Evolutionary conservation across 2,113 vertebrate genomes (phyloP).

Genomic region (Nyctereutes procyonoides): DNA sequence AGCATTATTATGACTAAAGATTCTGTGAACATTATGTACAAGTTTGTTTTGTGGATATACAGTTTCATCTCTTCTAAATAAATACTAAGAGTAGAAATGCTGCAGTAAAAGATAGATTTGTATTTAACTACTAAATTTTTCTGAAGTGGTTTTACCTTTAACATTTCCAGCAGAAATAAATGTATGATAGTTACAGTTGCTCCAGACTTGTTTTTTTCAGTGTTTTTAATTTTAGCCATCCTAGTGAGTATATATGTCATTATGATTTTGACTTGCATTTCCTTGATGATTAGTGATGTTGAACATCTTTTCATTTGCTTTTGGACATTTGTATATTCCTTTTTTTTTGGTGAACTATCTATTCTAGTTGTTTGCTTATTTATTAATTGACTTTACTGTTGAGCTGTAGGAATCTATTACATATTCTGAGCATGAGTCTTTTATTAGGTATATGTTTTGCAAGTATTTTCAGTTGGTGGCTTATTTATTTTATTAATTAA

Average conservation of each 20-base stretch:
- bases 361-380: not conserved
- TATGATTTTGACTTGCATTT: not conserved
- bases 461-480: not conserved
- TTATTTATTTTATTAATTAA: not conserved
- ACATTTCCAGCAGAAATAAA: not conserved
- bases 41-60: not conserved
- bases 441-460: conserved; percentile 17
- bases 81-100: not conserved
- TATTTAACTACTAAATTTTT: conserved; percentile 15
- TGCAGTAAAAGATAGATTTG: not conserved
- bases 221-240: not conserved
- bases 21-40: not conserved
- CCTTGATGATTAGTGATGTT: not conserved
- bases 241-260: not conserved
- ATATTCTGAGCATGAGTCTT: not conserved
- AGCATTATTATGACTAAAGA: not conserved
- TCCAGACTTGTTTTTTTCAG: not conserved
- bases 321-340: not conserved
- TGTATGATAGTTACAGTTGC: not conserved
- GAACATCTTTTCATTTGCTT: not conserved
- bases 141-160: not conserved
- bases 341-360: not conserved
- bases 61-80: conserved; percentile 25
- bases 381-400: not conserved
- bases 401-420: not conserved